A percentile compares a stretch with the other conserved stretches of the same genome.
Evolutionary conservation across 2,888 invertebrate genomes (phyloP).

Genomic region (Urechis unicinctus): DNA sequence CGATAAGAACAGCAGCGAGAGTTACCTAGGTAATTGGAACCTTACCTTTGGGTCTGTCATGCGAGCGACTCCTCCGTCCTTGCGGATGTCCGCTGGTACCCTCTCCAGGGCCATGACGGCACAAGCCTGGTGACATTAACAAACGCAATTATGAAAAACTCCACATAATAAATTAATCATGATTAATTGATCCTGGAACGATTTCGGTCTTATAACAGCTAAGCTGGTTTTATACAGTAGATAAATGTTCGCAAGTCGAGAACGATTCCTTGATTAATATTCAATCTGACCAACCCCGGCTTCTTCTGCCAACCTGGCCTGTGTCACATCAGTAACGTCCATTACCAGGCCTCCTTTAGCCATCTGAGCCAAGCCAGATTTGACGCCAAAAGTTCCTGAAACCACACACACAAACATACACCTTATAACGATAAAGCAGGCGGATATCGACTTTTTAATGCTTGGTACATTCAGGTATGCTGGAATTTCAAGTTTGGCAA

Average conservation of each 20-base stretch:
- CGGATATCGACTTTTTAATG: too few relatives aligned
- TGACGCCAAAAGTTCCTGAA: slow-evolving; percentile 31
- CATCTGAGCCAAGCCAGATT: slow-evolving; percentile 45
- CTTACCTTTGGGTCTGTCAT: slow-evolving; percentile 44
- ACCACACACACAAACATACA: not conserved
- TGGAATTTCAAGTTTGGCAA: too few relatives aligned
- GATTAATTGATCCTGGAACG: too few relatives aligned
- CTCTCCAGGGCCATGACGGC: slow-evolving; percentile 47
- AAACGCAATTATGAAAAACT: not conserved
- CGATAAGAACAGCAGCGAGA: too few relatives aligned
- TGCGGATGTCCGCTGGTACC: slow-evolving; percentile 46
- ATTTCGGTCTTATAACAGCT: too few relatives aligned
- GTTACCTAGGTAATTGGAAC: too few relatives aligned
- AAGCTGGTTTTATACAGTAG: too few relatives aligned
- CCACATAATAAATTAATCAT: not conserved
- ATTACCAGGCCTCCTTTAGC: slow-evolving; percentile 45
- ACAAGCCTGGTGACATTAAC: slow-evolving; percentile 31
- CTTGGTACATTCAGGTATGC: too few relatives aligned
- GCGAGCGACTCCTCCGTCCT: slow-evolving; percentile 41
- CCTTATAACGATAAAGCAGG: too few relatives aligned
- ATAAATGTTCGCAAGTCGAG: not conserved
- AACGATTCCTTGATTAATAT: not conserved
- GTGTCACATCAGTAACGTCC: slow-evolving; percentile 41
- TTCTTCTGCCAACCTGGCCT: slow-evolving; percentile 43
- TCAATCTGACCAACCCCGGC: slow-evolving; percentile 29